phyloP scores from a whole-genome alignment of 2,888 invertebrate genomes.

The Thelaira solivaga region DNA sequence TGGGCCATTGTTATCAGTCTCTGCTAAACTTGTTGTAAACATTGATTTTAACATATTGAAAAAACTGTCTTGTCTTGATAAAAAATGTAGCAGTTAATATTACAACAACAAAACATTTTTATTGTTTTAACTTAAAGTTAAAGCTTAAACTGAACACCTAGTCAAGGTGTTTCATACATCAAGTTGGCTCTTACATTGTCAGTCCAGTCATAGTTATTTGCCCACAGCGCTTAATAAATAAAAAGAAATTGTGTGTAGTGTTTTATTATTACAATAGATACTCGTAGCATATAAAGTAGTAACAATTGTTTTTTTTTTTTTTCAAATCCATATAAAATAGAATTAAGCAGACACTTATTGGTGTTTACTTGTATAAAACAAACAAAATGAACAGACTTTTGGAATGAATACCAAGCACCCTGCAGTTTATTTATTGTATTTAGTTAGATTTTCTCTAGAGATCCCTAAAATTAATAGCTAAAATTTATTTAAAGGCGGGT shows the following conservation, averaged over 20 bases:
- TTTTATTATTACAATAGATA: too few species aligned
- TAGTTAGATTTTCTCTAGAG: too few species aligned
- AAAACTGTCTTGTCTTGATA: constrained; percentile 26
- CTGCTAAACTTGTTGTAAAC: too few species aligned
- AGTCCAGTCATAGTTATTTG: neutral
- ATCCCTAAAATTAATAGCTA: too few species aligned
- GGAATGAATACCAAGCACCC: too few species aligned
- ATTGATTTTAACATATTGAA: constrained; percentile 38
- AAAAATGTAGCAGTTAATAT: constrained; percentile 53
- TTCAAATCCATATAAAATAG: too few species aligned
- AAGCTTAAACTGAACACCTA: constrained; percentile 48
- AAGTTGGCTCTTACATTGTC: constrained; percentile 26
- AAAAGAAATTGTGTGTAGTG: neutral
- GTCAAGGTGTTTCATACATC: constrained; percentile 45
- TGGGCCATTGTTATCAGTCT: too few species aligned
- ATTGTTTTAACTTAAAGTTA: neutral
- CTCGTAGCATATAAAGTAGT: too few species aligned
- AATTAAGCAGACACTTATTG: neutral
- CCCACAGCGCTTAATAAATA: neutral
- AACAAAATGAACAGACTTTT: neutral
- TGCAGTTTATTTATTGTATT: neutral
- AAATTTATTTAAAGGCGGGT: too few species aligned
- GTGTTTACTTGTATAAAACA: neutral
- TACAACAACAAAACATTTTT: constrained; percentile 48
- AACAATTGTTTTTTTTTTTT: neutral